These are phyloP conservation scores for Idaea dimidiata DNA, from an alignment of 2,888 invertebrate species.

Conservation along the genomic window DNA sequence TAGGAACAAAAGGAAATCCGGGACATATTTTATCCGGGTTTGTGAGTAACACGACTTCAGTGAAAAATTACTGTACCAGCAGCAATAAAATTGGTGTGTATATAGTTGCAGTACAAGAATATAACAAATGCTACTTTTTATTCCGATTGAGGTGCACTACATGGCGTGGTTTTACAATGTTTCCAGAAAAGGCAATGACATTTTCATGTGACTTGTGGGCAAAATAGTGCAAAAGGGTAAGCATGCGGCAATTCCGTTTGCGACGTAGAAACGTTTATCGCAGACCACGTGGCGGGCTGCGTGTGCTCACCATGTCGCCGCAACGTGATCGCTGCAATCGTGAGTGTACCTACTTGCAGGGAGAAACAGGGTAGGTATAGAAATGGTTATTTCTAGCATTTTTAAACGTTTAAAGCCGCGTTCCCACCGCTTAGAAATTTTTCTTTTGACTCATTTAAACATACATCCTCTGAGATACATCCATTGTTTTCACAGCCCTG, in stretches of 20 bases:
- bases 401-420: too few species aligned
- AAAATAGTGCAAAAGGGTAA: slow-evolving; percentile 38
- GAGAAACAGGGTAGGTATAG: slow-evolving; percentile 14
- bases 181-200: slow-evolving; percentile 21
- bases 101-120: too few species aligned
- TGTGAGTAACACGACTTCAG: too few species aligned
- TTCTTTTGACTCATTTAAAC: too few species aligned
- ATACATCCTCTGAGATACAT: too few species aligned
- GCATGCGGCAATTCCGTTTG: slow-evolving; percentile 34
- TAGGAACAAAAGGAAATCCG: too few species aligned
- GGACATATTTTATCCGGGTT: too few species aligned
- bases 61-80: too few species aligned
- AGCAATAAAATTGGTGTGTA: too few species aligned
- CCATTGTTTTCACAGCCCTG: too few species aligned
- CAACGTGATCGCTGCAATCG: slow-evolving; percentile 51
- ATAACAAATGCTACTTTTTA: too few species aligned
- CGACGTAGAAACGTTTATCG: slow-evolving; percentile 55
- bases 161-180: slow-evolving; percentile 24
- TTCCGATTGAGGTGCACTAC: slow-evolving; percentile 12
- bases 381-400: neutral
- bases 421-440: too few species aligned
- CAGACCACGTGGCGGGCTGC: slow-evolving; percentile 54
- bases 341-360: slow-evolving; percentile 23
- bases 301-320: slow-evolving; percentile 45
- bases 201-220: slow-evolving; percentile 19